A percentile compares a stretch with the other conserved stretches of the same genome.
Conservation (phyloP, 2,888 invertebrate genomes). For the Minunthozetes semirufus region DNA sequence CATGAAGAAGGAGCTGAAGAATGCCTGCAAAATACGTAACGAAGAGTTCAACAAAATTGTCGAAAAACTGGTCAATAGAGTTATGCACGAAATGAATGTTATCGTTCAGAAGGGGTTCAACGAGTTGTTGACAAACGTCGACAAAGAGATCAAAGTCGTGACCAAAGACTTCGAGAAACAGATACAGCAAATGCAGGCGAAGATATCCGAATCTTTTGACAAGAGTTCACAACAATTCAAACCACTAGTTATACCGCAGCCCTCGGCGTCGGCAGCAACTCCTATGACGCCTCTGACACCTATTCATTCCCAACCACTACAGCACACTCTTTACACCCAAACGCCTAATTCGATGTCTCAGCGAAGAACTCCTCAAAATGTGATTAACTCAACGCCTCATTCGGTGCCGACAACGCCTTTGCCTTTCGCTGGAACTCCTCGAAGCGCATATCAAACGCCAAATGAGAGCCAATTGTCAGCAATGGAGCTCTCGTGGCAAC, state of each 20-base stretch:
- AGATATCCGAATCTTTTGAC: neutral
- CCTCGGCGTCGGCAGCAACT: neutral
- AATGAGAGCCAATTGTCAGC: neutral
- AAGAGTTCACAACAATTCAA: neutral
- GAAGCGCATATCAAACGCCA: neutral
- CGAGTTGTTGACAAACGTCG: slow-evolving; percentile 20
- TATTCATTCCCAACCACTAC: neutral
- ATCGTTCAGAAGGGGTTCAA: slow-evolving; percentile 31
- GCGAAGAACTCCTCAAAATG: neutral
- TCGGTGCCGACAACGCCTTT: slow-evolving; percentile 5
- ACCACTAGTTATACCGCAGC: neutral
- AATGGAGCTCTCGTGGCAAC: neutral
- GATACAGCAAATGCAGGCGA: slow-evolving; percentile 17
- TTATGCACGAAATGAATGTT: slow-evolving; percentile 34
- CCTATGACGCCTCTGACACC: neutral
- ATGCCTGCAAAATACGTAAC: slow-evolving; percentile 21
- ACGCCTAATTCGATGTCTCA: neutral
- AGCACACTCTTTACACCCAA: neutral
- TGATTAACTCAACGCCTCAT: neutral
- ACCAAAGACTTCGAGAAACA: slow-evolving; percentile 8
- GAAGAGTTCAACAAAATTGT: slow-evolving; percentile 32
- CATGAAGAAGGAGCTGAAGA: slow-evolving; percentile 31
- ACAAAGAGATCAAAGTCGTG: slow-evolving; percentile 14
- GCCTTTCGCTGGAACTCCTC: neutral
- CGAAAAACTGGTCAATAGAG: slow-evolving; percentile 32